Evolutionary conservation across 2,888 invertebrate genomes (phyloP), one percentile per base, ranked within the genome.

Genomic region (Amphiduros pacificus): DNA sequence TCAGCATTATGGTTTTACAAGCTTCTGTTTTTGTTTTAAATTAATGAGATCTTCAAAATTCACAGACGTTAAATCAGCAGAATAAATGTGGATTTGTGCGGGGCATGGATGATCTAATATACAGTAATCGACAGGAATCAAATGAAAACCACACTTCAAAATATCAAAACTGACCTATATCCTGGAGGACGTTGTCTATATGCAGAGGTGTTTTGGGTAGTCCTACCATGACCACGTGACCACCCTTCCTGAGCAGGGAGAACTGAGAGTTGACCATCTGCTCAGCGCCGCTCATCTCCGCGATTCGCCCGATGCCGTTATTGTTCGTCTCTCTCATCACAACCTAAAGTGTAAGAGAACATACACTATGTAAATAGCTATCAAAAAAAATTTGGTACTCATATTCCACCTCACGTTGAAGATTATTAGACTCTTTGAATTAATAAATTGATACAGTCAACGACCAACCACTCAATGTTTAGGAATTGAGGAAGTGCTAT

Each of bases 131-230:
- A n/a, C n/a, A n/a, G n/a, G n/a, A n/a, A n/a, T n/a, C n/a, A n/a
- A n/a, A n/a, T n/a, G n/a, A 36, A 36, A 11, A 36, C 9, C 36
- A 36, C 36, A 36, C 14, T 14, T 36, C 36, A 9, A 36, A 17
- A 22, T 20, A 26, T 6, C 22, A 40, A n/a, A 32, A 63, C 73
- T 61, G 68, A 76, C 78, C 68, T 3, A 78, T 69, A 63, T 78
- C 75, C 22, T 71, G 74, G 27, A 77, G 66, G 3, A 73, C 73
- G 60, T 77, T 73, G 44, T 78, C 77, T 26, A 78, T 71, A 57
- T 75, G 74, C 1, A 78, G 64, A 0, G 78, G 78, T 52, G 74
- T 69, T 60, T 77, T 77, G 2, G 75, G 72, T 2, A 78, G 72
- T 14, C 78, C 77, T 11, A 78, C 76, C 56, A 77, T 63, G 14